Conservation (phyloP, 2,888 invertebrate species). For the Lasioglossum calceatum region DNA sequence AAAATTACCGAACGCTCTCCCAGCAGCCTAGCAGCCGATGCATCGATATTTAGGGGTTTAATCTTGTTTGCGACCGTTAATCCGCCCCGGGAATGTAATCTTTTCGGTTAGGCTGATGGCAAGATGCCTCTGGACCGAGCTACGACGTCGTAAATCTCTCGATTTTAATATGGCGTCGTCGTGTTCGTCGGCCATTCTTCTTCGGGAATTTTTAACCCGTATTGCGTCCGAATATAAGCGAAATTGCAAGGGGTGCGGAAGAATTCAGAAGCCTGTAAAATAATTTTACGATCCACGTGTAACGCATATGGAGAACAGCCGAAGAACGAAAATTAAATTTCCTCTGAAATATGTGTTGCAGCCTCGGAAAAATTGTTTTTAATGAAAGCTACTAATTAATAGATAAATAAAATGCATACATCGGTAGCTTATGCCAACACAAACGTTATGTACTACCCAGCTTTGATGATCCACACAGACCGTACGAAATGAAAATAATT, state of each 20-base stretch:
- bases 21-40: not conserved
- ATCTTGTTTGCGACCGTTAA: constrained; percentile 7
- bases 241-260: not conserved
- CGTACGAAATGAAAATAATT: too few species aligned
- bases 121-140: not conserved
- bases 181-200: not conserved
- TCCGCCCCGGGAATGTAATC: constrained; percentile 16
- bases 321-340: not conserved
- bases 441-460: too few species aligned
- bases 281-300: too few species aligned
- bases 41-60: constrained; percentile 4
- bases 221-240: not conserved
- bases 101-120: not conserved
- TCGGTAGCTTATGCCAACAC: too few species aligned
- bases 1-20: not conserved
- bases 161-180: constrained; percentile 9
- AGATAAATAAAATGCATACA: too few species aligned
- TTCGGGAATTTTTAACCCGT: not conserved
- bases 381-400: too few species aligned
- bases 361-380: not conserved
- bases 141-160: not conserved
- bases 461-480: too few species aligned
- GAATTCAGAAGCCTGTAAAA: not conserved
- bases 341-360: not conserved
- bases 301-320: too few species aligned